Evolutionary conservation across 2,113 vertebrate genomes (phyloP).

Genomic region (Protobothrops mucrosquamatus): DNA sequence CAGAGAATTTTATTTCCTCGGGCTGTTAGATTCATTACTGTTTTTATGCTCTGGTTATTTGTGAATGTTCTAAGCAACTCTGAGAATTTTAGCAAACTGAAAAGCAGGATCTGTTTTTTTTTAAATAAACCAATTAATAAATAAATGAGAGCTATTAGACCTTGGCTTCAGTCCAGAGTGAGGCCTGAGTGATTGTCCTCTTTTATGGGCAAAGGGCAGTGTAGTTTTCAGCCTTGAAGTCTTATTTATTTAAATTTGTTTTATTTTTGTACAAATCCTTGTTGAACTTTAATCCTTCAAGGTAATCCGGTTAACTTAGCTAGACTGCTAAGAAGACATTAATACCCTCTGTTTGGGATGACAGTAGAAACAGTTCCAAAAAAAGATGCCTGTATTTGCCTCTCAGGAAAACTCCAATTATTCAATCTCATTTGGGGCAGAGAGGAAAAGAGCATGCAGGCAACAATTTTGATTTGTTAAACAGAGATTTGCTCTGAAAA

Average conservation of each 20-base stretch:
- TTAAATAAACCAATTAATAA: not conserved
- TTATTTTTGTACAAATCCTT: constrained; percentile 52
- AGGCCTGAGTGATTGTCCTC: not conserved
- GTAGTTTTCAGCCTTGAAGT: not conserved
- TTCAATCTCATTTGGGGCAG: not conserved
- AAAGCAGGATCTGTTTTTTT: not conserved
- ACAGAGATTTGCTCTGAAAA: constrained; percentile 59
- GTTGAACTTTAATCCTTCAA: constrained; percentile 46
- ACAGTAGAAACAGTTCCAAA: not conserved
- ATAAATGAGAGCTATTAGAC: not conserved
- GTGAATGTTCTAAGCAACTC: not conserved
- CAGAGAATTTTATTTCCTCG: not conserved
- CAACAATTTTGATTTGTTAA: constrained; percentile 48
- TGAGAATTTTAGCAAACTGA: not conserved
- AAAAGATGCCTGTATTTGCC: too few species aligned
- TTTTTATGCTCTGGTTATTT: not conserved
- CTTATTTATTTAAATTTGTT: not conserved
- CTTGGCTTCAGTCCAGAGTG: not conserved
- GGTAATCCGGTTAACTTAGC: constrained; percentile 33
- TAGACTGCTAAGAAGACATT: constrained; percentile 27
- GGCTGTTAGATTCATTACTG: not conserved
- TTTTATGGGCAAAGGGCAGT: fast-evolving
- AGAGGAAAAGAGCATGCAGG: not conserved
- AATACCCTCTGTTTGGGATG: not conserved
- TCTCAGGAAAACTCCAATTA: not conserved